Evolutionary conservation across 2,113 vertebrate species (phyloP).

Genomic region (Varanus komodoensis): DNA sequence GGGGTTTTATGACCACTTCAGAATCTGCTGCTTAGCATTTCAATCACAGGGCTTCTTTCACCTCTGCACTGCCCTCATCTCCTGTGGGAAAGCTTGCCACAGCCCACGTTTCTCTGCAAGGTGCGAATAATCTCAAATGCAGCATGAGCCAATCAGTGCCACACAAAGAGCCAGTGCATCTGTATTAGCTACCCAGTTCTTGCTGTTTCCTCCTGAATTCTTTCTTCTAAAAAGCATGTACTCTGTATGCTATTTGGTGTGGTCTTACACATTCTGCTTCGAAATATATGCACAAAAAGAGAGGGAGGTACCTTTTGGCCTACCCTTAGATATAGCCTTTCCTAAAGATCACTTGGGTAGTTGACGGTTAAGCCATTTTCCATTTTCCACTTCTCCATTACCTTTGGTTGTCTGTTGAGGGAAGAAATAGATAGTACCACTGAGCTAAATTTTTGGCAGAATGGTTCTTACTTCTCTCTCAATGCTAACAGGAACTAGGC

Average conservation of each 20-base stretch:
- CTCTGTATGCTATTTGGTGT: background rate
- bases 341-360: background rate
- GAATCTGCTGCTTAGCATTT: conserved; percentile 23
- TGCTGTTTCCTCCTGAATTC: background rate
- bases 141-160: background rate
- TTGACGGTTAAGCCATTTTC: background rate
- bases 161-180: background rate
- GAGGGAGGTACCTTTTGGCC: background rate
- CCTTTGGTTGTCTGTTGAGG: background rate
- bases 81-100: background rate
- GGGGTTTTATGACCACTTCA: conserved; percentile 16
- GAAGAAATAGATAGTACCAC: background rate
- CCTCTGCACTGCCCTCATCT: conserved; percentile 2
- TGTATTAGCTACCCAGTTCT: background rate
- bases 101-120: background rate
- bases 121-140: background rate
- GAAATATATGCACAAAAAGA: background rate
- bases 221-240: background rate
- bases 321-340: background rate
- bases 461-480: background rate
- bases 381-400: background rate
- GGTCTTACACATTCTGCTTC: background rate
- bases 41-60: background rate
- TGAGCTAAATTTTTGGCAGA: background rate
- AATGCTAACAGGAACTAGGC: background rate